Conservation (phyloP, 1,140 invertebrate genomes). For the Monomorium pharaonis region DNA sequence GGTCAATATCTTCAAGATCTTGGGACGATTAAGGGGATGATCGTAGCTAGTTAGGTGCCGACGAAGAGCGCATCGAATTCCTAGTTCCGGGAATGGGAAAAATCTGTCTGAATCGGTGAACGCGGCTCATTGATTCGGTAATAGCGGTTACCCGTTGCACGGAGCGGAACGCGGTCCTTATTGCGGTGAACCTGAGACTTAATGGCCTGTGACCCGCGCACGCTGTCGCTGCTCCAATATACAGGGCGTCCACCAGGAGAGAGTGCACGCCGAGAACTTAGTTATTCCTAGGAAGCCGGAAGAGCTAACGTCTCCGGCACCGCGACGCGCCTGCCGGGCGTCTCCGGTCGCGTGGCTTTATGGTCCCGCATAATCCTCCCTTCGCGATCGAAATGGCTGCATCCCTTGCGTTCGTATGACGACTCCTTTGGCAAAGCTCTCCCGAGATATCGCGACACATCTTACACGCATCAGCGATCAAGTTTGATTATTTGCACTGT, state of each 20-base stretch:
- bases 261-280: constrained; percentile 73
- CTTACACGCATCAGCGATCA: not conserved
- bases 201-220: constrained; percentile 82
- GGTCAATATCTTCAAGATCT: not conserved
- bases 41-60: not conserved
- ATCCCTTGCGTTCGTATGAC: constrained; percentile 31
- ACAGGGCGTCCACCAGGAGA: constrained; percentile 20
- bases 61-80: constrained; percentile 60
- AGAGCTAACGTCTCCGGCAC: constrained; percentile 79
- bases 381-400: constrained; percentile 43
- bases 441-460: constrained; percentile 14
- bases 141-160: constrained; percentile 83
- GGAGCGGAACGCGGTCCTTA: constrained; percentile 79
- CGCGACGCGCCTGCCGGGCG: constrained; percentile 81
- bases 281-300: constrained; percentile 79
- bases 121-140: constrained; percentile 82
- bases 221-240: constrained; percentile 21
- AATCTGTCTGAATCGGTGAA: constrained; percentile 77
- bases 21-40: not conserved
- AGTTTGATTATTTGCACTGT: constrained; percentile 6
- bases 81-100: constrained; percentile 75
- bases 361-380: constrained; percentile 74
- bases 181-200: constrained; percentile 79
- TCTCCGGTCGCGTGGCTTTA: constrained; percentile 84
- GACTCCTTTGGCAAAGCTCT: constrained; percentile 32